Evolutionary conservation across 2,888 invertebrate genomes (phyloP).

Genomic region (Sarcophaga carnaria): DNA sequence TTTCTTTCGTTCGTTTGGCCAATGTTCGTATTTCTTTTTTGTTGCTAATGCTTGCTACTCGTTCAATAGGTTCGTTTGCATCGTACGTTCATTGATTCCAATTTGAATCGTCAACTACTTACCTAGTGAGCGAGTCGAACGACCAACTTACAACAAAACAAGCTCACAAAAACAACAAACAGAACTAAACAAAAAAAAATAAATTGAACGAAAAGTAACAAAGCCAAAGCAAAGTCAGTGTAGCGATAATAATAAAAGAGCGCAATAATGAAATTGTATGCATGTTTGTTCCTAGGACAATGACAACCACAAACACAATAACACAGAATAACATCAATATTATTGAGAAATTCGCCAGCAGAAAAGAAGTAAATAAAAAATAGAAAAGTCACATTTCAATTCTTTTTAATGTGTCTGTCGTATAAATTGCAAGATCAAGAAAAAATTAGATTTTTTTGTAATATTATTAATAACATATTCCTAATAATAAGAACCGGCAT

Average conservation of each 20-base stretch:
- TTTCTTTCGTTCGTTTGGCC: conserved; percentile 7
- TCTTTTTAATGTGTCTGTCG: too few relatives aligned
- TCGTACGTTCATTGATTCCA: conserved; percentile 62
- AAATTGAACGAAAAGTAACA: conserved; percentile 16
- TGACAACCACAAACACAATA: too few relatives aligned
- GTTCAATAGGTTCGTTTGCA: conserved; percentile 7
- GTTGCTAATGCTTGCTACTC: conserved; percentile 8
- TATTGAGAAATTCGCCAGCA: conserved; percentile 46
- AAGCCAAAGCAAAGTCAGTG: conserved; percentile 46
- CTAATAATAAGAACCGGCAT: too few relatives aligned
- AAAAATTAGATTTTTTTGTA: too few relatives aligned
- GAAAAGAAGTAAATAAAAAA: too few relatives aligned
- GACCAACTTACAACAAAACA: conserved; percentile 63
- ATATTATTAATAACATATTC: too few relatives aligned
- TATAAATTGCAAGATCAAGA: too few relatives aligned
- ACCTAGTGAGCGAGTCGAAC: conserved; percentile 62
- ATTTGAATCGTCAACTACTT: conserved; percentile 57
- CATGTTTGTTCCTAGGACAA: background rate
- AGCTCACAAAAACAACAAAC: conserved; percentile 56
- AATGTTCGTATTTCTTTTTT: background rate
- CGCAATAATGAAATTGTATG: conserved; percentile 61
- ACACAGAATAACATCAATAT: conserved; percentile 18
- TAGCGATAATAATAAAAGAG: conserved; percentile 62
- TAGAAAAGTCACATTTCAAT: too few relatives aligned
- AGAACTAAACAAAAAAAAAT: conserved; percentile 48